Evolutionary conservation across 2,888 invertebrate species (phyloP), one percentile per base, ranked within the genome.

Genomic region (Uloborus plumipes): DNA sequence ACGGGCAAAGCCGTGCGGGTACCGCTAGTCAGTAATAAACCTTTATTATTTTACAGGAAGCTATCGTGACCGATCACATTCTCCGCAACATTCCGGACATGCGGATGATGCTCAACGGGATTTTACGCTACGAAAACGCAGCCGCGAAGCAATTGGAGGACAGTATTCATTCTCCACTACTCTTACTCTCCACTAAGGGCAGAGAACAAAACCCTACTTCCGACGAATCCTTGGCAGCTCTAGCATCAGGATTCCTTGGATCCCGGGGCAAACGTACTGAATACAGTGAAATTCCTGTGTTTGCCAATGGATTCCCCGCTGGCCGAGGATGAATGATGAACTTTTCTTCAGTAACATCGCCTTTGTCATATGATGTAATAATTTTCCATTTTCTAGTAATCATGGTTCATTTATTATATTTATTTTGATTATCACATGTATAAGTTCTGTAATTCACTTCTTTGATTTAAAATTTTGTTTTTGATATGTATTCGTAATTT

Each of bases 281-380:
- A 22, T 69, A 62, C 39, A 65, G 74, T 31, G 74, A 80, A 18
- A 69, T 80, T 20, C 80, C 80, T 9, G 70, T 80, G 3, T 80
- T 74, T 39, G 80, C 80, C 3, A 74, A 80, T 50, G 80, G 80
- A 31, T 80, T 80, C 50, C 80, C 74, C 11, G 80, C 80, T n/a
- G 67, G 74, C 0, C 26, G 80, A n/a, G 80, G 80, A 4, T 69
- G n/a, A 66, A 58, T 11, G 14, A 18, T 49, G 16, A 18, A 18
- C 2, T 53, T 53, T 9, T 2, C 53, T 53, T 53, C 55, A 7
- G 14, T 18, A 55, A 39, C 39, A 39, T 39, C 39, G 39, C 1
- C 39, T 39, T 39, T 11, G 39, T 39, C 39, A 39, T 11, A 4
- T 39, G 3, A 39, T 39, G 26, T 26, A n/a, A 26, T 26, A 39